Evolutionary conservation across 2,888 invertebrate species (phyloP), one percentile per base, ranked within the genome.

Genomic region (Hedya salicella): DNA sequence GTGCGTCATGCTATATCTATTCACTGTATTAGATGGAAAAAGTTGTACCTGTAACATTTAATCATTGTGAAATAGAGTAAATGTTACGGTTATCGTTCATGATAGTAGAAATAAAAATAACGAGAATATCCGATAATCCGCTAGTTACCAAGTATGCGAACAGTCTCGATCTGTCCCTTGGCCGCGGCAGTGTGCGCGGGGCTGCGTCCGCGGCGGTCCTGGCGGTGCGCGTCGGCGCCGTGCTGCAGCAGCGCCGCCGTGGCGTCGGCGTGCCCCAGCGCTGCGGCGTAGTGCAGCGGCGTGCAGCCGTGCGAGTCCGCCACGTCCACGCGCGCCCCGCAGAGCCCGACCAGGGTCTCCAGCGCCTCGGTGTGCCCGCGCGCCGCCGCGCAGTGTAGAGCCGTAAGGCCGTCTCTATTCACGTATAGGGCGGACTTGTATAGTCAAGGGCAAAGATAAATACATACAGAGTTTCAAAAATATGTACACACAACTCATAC

Each of bases 351-450:
- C 64, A 99, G 86, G 0, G 97, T 96, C 78, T 98, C 98, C 59
- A 98, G 93, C 76, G 98, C 98, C 78, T 97, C 96, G 0, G 96
- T 96, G 83, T 99, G 98, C 0, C 99, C 99, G 62, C 99, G 94
- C 1, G 98, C 98, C 0, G 99, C 98, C 0, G 99, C 98, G 86
- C 99, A 99, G 82, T 99, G 99, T 25, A 99, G 88, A 0, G 98
- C 98, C 60, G 98, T 98, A 4, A 99, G 91, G 0, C 98, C 98
- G 81, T 99, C 99, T 82, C 97, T 97, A 85, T 93, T 77, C 11
- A 53, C 19, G 14, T 17, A 19, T 21, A n/a, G 11, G n/a, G n/a
- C n/a, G n/a, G n/a, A n/a, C n/a, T n/a, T n/a, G n/a, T n/a, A n/a
- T n/a, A n/a, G n/a, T n/a, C n/a, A n/a, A n/a, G n/a, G n/a, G 25